A percentile compares a stretch with the other conserved stretches of the same genome.
Evolutionary conservation across 1,140 invertebrate species (phyloP).

Genomic region (Charaxes varanes): DNA sequence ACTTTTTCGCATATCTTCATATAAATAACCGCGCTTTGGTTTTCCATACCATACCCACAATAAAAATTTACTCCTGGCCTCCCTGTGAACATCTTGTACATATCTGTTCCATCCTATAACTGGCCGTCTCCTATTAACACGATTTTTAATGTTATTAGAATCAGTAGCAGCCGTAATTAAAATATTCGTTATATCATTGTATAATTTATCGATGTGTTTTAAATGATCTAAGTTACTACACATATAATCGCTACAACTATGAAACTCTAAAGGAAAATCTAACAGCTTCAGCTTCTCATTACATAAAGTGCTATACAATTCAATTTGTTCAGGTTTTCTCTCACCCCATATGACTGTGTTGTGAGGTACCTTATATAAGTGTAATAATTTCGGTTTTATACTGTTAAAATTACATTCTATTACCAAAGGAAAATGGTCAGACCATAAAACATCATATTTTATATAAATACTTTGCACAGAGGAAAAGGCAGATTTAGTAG

Average conservation of each 20-base stretch:
- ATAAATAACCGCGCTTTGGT: constrained; percentile 2
- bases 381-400: background rate
- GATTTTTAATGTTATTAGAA: background rate
- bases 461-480: background rate
- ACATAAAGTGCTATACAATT: background rate
- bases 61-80: constrained; percentile 7
- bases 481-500: background rate
- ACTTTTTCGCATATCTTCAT: constrained; percentile 10
- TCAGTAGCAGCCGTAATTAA: background rate
- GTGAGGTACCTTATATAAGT: background rate
- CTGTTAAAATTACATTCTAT: constrained; percentile 1
- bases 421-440: background rate
- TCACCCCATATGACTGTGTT: background rate
- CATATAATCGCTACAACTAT: background rate
- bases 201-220: constrained; percentile 1
- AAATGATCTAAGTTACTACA: too few relatives aligned
- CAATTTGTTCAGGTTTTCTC: background rate
- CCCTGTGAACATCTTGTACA: constrained; percentile 8
- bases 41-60: constrained; percentile 9
- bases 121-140: background rate
- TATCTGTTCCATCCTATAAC: constrained; percentile 6
- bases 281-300: background rate
- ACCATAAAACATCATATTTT: background rate
- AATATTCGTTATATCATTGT: background rate
- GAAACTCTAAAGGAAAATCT: background rate